Evolutionary conservation across 2,888 invertebrate species (phyloP), one percentile per base, ranked within the genome.

Genomic region (Linhomoeus sp.): DNA sequence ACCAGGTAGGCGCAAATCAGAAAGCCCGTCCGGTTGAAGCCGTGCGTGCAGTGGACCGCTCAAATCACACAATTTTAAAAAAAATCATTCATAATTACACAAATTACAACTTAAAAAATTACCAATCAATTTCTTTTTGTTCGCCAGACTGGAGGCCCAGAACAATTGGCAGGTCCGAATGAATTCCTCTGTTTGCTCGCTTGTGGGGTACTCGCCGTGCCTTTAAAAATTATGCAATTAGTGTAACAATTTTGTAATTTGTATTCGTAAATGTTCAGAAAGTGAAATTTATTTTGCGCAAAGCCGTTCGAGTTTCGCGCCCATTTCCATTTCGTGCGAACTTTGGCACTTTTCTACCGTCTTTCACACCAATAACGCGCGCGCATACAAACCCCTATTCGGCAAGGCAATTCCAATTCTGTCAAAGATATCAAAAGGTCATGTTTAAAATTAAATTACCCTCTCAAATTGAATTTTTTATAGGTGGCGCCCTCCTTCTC

Each of bases 21-120:
- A 63, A 94, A 99, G 0, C 97, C 97, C 9, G 92, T 92, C 56
- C 97, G 74, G 66, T 99, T 99, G 67, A 94, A 97, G 0, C 97
- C 97, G 67, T 99, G 97, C 0, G 97, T 92, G 62, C 90, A 92
- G 65, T 90, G 90, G 9, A 92, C 79, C 29, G 75, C 81, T 66
- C 71, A 59, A 48, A 70, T 63, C 43, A 46, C 47, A 49, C 46
- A 40, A 38, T 20, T 45, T 43, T n/a, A n/a, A n/a, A n/a, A n/a
- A n/a, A n/a, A n/a, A n/a, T n/a, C n/a, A n/a, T n/a, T n/a, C n/a
- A n/a, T n/a, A n/a, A n/a, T n/a, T n/a, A n/a, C n/a, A n/a, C n/a
- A n/a, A n/a, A n/a, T n/a, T n/a, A n/a, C n/a, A n/a, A n/a, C 26
- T 24, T 14, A 43, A 48, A 38, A 36, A 24, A 2, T 23, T 25